These are phyloP conservation scores for Morpho helenor DNA, from an alignment of 2,888 invertebrate genomes.

Conservation along the genomic window DNA sequence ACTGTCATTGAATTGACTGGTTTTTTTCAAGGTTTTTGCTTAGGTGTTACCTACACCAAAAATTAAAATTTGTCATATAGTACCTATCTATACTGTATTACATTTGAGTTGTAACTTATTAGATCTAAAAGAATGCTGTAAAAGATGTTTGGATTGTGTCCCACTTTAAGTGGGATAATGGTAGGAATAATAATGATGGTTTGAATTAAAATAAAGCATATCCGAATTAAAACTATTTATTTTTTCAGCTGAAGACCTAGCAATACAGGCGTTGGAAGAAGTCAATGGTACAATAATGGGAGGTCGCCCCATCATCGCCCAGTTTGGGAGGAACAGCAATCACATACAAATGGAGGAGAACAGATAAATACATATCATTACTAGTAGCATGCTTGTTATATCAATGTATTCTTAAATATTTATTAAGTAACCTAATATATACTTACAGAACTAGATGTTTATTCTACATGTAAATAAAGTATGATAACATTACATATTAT, in stretches of 20 bases:
- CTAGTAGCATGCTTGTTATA: slow-evolving; percentile 11
- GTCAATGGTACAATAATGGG: slow-evolving; percentile 72
- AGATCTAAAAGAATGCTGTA: no score
- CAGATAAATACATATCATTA: slow-evolving; percentile 31
- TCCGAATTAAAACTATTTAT: no score
- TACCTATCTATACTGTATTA: no score
- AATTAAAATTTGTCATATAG: no score
- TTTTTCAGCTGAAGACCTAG: slow-evolving; percentile 58
- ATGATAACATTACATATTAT: slow-evolving; percentile 3
- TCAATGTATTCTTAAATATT: slow-evolving; percentile 12
- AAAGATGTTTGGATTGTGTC: no score
- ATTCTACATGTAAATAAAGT: slow-evolving; percentile 25
- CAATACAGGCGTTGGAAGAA: slow-evolving; percentile 68
- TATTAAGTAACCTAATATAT: slow-evolving; percentile 25
- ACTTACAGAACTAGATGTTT: slow-evolving; percentile 6
- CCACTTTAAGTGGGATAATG: background rate
- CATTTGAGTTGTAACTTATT: no score
- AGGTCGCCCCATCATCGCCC: slow-evolving; percentile 70
- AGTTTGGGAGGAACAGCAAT: slow-evolving; percentile 54
- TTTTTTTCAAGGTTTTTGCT: no score
- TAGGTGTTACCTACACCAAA: no score
- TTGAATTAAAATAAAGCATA: no score
- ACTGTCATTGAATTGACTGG: no score
- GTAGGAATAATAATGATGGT: no score
- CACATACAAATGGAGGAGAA: slow-evolving; percentile 34